Evolutionary conservation across 2,797 vertebrate species (phyloP).

Genomic region (Acanthurus tractus): DNA sequence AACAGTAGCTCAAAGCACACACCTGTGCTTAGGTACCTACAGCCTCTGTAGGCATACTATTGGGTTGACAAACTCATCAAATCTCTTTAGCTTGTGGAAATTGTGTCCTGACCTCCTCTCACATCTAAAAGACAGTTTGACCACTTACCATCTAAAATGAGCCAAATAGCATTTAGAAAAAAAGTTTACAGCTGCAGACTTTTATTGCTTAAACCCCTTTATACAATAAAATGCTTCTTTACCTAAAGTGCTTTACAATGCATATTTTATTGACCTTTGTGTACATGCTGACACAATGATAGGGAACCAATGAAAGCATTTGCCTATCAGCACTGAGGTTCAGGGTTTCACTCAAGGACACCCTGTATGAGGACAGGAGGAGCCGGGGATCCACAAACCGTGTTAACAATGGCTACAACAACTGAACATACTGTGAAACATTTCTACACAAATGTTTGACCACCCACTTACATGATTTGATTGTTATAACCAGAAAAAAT

Average conservation of each 20-base stretch:
- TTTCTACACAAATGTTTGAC: conserved; percentile 9
- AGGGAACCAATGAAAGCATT: neutral
- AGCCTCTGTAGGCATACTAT: too few relatives aligned
- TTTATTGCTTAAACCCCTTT: too few relatives aligned
- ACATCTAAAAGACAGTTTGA: neutral
- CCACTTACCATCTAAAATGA: neutral
- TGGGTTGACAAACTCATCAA: too few relatives aligned
- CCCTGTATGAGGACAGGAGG: neutral
- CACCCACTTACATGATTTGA: conserved; percentile 32
- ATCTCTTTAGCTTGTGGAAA: too few relatives aligned
- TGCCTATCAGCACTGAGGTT: neutral
- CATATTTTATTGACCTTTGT: neutral
- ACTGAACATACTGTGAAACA: neutral
- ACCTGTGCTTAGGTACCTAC: neutral
- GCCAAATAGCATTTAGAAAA: too few relatives aligned
- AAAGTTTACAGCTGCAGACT: neutral
- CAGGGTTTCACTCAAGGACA: neutral
- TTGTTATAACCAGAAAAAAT: conserved; percentile 13
- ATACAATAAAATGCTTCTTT: too few relatives aligned
- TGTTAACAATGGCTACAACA: neutral
- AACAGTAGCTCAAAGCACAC: neutral
- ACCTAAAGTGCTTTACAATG: neutral
- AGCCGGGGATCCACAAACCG: neutral
- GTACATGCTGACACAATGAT: neutral
- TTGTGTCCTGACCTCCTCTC: too few relatives aligned